Percentiles rank a stretch among this genome's conserved stretches.
Conservation (phyloP, 2,113 vertebrate species). For the Laticauda laticaudata region DNA sequence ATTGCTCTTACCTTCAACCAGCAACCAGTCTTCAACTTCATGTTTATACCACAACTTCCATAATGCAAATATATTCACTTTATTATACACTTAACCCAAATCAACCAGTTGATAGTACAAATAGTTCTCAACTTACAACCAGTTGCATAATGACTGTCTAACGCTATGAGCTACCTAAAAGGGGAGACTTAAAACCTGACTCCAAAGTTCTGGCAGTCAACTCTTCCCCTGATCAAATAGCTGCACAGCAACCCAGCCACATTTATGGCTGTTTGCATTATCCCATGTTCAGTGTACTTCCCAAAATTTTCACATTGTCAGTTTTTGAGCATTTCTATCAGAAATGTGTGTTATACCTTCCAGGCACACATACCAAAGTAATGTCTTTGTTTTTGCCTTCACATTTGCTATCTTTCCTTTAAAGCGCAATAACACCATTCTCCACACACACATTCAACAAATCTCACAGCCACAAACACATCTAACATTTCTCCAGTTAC, state of each 20-base stretch:
- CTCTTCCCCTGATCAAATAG: background rate
- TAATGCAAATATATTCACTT: background rate
- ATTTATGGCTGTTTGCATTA: background rate
- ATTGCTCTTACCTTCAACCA: background rate
- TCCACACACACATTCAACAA: background rate
- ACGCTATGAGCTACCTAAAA: background rate
- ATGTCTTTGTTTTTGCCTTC: background rate
- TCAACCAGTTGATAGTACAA: background rate
- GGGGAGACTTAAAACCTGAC: background rate
- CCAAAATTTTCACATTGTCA: background rate
- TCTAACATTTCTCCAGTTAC: background rate
- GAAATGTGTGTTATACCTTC: background rate
- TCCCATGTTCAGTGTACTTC: background rate
- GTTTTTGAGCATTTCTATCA: background rate
- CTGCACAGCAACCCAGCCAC: background rate
- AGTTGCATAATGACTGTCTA: background rate
- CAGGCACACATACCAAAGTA: background rate
- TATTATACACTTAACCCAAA: background rate
- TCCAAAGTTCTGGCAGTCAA: background rate
- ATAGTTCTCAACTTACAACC: background rate
- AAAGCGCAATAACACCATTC: background rate
- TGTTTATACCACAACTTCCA: background rate
- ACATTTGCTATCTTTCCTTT: background rate
- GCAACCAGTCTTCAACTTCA: background rate
- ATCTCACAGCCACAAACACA: background rate